These are phyloP conservation scores for Agelaius tricolor DNA, from an alignment of 2,113 vertebrate species.

Conservation along the genomic window DNA sequence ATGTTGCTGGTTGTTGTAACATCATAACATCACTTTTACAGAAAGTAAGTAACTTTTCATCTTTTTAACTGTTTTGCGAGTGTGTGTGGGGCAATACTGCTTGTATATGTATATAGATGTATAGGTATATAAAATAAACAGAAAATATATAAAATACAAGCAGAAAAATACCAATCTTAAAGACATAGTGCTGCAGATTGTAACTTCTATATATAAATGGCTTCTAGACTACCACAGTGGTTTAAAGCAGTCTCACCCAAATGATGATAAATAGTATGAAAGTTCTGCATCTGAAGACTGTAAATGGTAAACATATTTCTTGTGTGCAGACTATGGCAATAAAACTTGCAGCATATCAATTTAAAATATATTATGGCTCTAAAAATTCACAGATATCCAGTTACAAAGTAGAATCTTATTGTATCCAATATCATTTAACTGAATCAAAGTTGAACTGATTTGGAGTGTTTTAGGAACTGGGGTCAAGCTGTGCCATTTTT, in stretches of 20 bases:
- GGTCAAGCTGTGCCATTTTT: constrained; percentile 1
- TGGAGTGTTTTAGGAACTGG: background rate
- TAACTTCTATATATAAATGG: background rate
- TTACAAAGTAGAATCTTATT: background rate
- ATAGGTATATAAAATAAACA: background rate
- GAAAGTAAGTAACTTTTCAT: constrained; percentile 76
- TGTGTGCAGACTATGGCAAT: background rate
- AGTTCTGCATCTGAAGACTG: background rate
- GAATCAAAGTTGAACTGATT: background rate
- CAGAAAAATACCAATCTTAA: background rate
- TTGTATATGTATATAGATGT: background rate
- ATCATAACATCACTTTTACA: constrained; percentile 50
- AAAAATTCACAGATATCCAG: background rate
- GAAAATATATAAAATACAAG: background rate
- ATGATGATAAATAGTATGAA: background rate
- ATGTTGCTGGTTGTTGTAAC: constrained; percentile 55
- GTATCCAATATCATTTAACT: background rate
- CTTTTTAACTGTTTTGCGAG: background rate
- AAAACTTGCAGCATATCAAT: background rate
- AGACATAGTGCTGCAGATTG: background rate
- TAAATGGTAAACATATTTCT: background rate
- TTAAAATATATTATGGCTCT: background rate
- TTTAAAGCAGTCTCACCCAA: background rate
- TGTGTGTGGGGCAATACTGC: background rate
- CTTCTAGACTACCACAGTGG: background rate